A percentile compares a stretch with the other conserved stretches of the same genome.
Evolutionary conservation across 2,113 vertebrate genomes (phyloP).

Genomic region (Aegithalos caudatus): DNA sequence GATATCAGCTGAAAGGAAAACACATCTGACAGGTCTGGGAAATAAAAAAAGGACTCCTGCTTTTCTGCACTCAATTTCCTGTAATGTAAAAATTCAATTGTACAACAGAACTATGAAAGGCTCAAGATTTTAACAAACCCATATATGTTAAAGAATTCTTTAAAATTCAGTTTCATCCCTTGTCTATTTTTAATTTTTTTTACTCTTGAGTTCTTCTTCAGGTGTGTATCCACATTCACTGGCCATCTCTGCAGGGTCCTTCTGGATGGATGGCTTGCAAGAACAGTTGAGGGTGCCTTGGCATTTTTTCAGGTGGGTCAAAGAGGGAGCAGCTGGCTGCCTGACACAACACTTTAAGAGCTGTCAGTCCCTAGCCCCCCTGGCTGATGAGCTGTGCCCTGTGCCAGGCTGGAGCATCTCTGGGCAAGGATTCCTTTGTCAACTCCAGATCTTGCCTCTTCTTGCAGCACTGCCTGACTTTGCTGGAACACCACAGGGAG

Average conservation of each 20-base stretch:
- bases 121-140: neutral
- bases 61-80: neutral
- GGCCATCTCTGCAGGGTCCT: neutral
- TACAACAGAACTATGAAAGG: neutral
- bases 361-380: neutral
- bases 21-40: neutral
- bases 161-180: neutral
- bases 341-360: neutral
- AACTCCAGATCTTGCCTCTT: neutral
- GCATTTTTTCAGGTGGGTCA: neutral
- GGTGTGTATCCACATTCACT: neutral
- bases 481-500: neutral
- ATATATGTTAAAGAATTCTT: neutral
- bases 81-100: neutral
- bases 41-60: neutral
- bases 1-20: neutral
- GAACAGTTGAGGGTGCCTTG: neutral
- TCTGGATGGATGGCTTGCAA: neutral
- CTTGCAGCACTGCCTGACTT: neutral
- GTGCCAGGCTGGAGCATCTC: rapidly evolving
- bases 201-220: neutral
- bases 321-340: neutral
- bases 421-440: neutral
- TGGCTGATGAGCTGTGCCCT: rapidly evolving
- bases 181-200: neutral